Percentiles rank a stretch among this genome's conserved stretches.
These are phyloP conservation scores for Acropora tenuis DNA, from an alignment of 64 coral and sea anemone genomes.

Conservation along the genomic window DNA sequence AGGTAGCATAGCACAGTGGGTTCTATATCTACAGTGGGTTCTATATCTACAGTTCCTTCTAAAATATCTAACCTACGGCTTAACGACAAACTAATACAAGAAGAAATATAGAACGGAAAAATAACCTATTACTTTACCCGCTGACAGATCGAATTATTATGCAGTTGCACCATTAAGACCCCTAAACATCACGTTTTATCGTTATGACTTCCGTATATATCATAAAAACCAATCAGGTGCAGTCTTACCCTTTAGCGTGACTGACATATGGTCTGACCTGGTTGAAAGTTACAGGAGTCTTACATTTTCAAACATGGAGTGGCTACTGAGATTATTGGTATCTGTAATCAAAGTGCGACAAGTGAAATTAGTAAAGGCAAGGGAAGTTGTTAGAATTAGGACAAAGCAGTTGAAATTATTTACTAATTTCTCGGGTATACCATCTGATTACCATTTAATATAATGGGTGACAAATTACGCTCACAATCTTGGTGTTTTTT, in stretches of 20 bases:
- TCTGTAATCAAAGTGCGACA: too few relatives aligned
- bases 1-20: not conserved
- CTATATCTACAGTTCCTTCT: not conserved
- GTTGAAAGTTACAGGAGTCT: not conserved
- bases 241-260: not conserved
- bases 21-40: not conserved
- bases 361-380: too few relatives aligned
- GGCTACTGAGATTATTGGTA: too few relatives aligned
- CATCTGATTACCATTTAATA: too few relatives aligned
- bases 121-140: not conserved
- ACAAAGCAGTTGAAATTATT: too few relatives aligned
- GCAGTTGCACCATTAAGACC: not conserved
- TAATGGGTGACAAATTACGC: too few relatives aligned
- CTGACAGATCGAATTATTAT: not conserved
- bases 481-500: too few relatives aligned
- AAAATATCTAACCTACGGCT: slow-evolving; percentile 2
- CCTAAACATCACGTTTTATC: not conserved
- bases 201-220: not conserved
- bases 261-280: not conserved
- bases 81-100: not conserved
- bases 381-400: too few relatives aligned
- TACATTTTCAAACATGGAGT: too few relatives aligned
- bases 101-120: not conserved
- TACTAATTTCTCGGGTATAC: too few relatives aligned
- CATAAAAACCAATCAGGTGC: not conserved